Base-by-base conservation (phyloP, 2,888 invertebrate species). In the Drosophila maculinotata region DNA sequence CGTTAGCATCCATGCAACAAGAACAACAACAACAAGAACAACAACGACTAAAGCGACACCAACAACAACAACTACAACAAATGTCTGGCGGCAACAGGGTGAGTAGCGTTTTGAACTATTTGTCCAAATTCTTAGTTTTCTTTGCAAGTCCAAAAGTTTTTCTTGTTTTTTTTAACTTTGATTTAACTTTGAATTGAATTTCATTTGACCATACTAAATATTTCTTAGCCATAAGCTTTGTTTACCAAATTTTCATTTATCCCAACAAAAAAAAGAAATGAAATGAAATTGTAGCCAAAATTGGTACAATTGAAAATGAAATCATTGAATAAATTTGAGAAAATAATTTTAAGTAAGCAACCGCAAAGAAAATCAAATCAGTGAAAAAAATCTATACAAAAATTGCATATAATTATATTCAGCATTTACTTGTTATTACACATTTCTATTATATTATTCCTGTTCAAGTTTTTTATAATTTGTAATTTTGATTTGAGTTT, bases 1-100 rank as follows among this genome's bases (percentile, higher is more conserved):
- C 94, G 93, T 92, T 54, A 39, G 83, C 82, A 89, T 70, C 53
- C 66, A 73, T 74, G 70, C 82, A 85, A 62, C 80, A 75, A 31
- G 42, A 62, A 44, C 41, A 70, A 36, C 48, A 65, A 52, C 56
- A 65, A 47, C 51, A 45, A 41, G 38, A 42, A 6, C 20, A 51
- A 31, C 17, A 41, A 12, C 30, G 51, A 48, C 57, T 3, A 10
- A 35, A 56, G 52, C 58, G 38, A 20, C 38, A 35, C 23, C 41
- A n/a, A 15, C 41, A 45, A 20, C 30, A 41, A 35, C 17, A 36
- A 6, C 30, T 42, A 45, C 52, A 56, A 31, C 45, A 56, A 33
- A 38, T 10, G 31, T 48, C 12, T 38, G 10, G 28, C 17, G 12
- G 25, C 36, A n/a, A 72, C 57, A 53, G 58, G 79, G 81, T 81